Conservation (phyloP, 2,888 invertebrate genomes). For the Auanema freiburgensis region DNA sequence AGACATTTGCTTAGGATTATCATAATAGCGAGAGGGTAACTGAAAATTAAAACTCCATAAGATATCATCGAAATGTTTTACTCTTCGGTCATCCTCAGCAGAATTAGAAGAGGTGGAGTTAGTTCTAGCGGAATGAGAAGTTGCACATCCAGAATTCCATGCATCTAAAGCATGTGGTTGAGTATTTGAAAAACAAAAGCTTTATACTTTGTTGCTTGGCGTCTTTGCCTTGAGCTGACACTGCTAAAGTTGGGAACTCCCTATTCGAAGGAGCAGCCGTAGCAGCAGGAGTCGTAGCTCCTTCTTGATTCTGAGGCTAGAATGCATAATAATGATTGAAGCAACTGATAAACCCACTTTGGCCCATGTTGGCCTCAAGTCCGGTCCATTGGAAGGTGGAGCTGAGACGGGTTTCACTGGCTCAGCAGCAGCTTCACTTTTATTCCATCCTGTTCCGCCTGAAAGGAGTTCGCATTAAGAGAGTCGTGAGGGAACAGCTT, state of each 20-base stretch:
- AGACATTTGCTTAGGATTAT: conserved; percentile 23
- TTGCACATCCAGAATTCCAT: conserved; percentile 19
- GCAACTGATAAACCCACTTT: conserved; percentile 19
- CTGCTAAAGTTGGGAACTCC: conserved; percentile 85
- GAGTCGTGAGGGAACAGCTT: neutral
- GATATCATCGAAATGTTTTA: neutral
- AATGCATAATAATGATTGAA: neutral
- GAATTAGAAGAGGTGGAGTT: conserved; percentile 7
- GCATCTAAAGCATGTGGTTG: conserved; percentile 22
- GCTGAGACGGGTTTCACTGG: conserved; percentile 1
- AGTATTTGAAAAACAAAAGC: neutral
- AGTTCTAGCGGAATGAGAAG: neutral
- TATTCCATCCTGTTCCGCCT: conserved; percentile 76
- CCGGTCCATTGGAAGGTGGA: conserved; percentile 22
- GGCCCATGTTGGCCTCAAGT: conserved; percentile 52
- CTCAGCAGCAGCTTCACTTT: conserved; percentile 39
- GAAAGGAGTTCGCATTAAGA: conserved; percentile 4
- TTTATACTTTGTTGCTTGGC: conserved; percentile 7
- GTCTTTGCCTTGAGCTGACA: conserved; percentile 24
- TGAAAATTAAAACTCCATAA: conserved; percentile 1
- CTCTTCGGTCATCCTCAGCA: conserved; percentile 15
- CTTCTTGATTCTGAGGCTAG: neutral
- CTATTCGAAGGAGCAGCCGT: conserved; percentile 67
- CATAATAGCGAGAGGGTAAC: conserved; percentile 47
- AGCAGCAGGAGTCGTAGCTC: conserved; percentile 19